Percentiles rank a stretch among this genome's conserved stretches.
Conservation (phyloP, 2,113 vertebrate genomes). For the Pedetes capensis region DNA sequence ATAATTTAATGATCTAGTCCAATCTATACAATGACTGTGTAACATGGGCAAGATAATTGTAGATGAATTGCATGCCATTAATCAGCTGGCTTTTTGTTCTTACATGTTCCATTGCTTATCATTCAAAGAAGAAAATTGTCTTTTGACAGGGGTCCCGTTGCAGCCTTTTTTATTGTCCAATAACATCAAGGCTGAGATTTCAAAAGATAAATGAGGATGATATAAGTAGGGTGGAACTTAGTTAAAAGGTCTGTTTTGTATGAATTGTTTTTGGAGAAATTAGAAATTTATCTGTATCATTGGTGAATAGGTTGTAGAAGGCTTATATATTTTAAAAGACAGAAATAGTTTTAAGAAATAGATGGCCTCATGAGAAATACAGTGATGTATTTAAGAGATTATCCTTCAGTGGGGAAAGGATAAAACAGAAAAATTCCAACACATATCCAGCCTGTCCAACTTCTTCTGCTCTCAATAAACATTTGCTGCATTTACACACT, state of each 20-base stretch:
- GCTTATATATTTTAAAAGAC: not conserved
- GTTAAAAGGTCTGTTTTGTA: conserved; percentile 53
- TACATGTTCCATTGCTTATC: conserved; percentile 76
- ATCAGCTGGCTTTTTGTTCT: conserved; percentile 79
- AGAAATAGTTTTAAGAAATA: not conserved
- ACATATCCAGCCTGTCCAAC: not conserved
- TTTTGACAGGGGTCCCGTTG: conserved; percentile 70
- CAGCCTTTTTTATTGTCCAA: conserved; percentile 70
- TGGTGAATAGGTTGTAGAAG: not conserved
- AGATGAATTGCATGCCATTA: conserved; percentile 78
- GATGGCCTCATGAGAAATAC: not conserved
- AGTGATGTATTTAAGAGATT: not conserved
- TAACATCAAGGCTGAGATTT: conserved; percentile 66
- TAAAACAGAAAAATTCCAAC: not conserved
- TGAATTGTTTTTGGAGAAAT: conserved; percentile 41
- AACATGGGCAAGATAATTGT: conserved; percentile 74
- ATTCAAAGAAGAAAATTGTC: conserved; percentile 78
- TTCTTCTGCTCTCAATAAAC: not conserved
- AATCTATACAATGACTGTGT: conserved; percentile 70
- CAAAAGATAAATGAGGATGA: conserved; percentile 66
- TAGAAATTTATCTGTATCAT: not conserved
- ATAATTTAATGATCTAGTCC: conserved; percentile 68
- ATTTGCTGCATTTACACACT: not conserved
- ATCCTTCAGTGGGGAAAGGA: not conserved
- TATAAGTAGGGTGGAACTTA: not conserved